Percentiles rank a stretch among this genome's conserved stretches.
Conservation (phyloP, 2,113 vertebrate species). For the Poeciliopsis occidentalis region DNA sequence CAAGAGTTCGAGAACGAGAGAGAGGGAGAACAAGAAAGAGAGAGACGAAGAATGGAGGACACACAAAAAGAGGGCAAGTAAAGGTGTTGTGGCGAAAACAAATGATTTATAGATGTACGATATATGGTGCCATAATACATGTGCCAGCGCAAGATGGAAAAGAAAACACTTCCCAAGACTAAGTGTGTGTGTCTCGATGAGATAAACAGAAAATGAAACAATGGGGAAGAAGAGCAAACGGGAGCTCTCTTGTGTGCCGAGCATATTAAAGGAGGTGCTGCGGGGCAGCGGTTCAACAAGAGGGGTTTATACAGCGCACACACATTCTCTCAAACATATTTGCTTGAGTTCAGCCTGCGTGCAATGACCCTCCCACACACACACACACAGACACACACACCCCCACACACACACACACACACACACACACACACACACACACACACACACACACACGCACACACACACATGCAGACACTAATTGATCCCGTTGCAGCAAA, state of each 20-base stretch:
- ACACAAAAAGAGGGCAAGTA: neutral
- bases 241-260: slow-evolving; percentile 53
- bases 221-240: slow-evolving; percentile 30
- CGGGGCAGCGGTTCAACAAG: slow-evolving; percentile 24
- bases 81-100: slow-evolving; percentile 24
- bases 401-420: neutral
- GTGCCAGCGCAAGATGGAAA: slow-evolving; percentile 4
- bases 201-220: slow-evolving; percentile 21
- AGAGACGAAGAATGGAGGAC: neutral
- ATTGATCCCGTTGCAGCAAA: slow-evolving; percentile 73
- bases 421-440: slow-evolving; percentile 29
- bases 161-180: slow-evolving; percentile 26
- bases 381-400: slow-evolving; percentile 17
- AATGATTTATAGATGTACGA: neutral
- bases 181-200: slow-evolving; percentile 3
- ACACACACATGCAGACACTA: slow-evolving; percentile 50
- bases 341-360: slow-evolving; percentile 40
- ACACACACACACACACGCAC: slow-evolving; percentile 2
- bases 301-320: slow-evolving; percentile 18
- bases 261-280: slow-evolving; percentile 58
- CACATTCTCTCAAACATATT: neutral
- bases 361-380: slow-evolving; percentile 41
- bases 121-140: neutral
- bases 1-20: neutral
- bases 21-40: neutral